phyloP scores from a whole-genome alignment of 2,113 vertebrate species.

The Xiphorhynchus elegans region DNA sequence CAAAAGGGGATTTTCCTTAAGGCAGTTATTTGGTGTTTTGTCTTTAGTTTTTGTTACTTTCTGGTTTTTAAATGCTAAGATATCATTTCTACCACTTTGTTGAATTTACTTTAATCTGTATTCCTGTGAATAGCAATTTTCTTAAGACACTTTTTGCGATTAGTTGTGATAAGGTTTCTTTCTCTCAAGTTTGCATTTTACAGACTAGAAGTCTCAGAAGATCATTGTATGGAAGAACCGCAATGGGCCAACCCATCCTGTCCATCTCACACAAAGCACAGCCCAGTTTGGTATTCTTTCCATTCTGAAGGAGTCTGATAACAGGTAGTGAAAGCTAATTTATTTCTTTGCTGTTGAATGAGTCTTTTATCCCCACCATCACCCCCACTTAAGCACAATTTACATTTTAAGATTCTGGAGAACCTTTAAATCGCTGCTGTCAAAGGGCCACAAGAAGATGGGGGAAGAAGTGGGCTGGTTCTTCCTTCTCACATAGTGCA shows the following conservation, averaged over 20 bases:
- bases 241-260: neutral
- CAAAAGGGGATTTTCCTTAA: neutral
- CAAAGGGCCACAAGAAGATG: neutral
- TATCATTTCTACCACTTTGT: neutral
- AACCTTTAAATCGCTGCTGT: neutral
- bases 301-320: neutral
- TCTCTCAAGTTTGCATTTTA: neutral
- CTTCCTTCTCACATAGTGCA: neutral
- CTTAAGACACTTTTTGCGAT: neutral
- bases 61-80: neutral
- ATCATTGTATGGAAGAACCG: neutral
- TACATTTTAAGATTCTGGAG: neutral
- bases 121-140: neutral
- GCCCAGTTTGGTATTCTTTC: neutral
- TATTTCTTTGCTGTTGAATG: neutral
- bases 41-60: neutral
- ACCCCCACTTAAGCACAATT: neutral
- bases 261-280: neutral
- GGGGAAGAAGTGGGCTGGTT: neutral
- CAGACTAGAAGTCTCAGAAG: neutral
- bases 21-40: neutral
- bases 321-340: neutral
- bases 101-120: neutral
- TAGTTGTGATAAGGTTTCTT: neutral
- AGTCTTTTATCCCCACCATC: neutral